Base-by-base conservation (phyloP, 2,888 invertebrate species). In the Drosophila merina region DNA sequence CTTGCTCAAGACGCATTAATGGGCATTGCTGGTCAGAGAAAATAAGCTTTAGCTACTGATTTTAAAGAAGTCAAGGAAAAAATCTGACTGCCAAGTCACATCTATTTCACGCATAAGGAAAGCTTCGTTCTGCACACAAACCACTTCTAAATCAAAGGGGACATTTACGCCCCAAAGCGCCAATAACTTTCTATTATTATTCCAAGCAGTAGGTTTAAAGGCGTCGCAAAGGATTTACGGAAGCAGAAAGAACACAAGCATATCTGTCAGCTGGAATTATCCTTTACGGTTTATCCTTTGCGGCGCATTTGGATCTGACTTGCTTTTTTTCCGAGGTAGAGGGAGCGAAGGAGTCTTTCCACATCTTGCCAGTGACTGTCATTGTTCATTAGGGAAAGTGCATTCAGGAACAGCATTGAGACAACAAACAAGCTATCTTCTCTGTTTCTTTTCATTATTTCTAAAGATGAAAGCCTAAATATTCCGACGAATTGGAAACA, bases 131-230 rank as follows among this genome's bases (percentile, higher is more conserved):
- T 42, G 7, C 9, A 3, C 44, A 25, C 9, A 20, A 44, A 44
- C 9, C 20, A 42, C 14, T 42, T 45, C 2, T 5, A 14, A 56
- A 48, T 33, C 12, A 26, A 14, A 25, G 31, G 12, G 10, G 48
- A 33, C 10, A 14, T 33, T 55, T 12, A n/a, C 55, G n/a, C 45
- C 56, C 50, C 67, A 51, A 40, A 66, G 67, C 67, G 56, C 56
- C 56, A 56, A 68, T 67, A 51, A 67, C 56, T 56, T 56, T 31
- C 10, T 28, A 66, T 48, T 67, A 48, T 51, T 51, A 56, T 67
- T 67, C 47, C 7, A 42, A 25, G 20, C 42, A 54, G 20, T 33
- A 12, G 47, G 47, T 20, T 62, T 42, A 40, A 10, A 30, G 14
- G 38, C 62, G 51, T 63, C 51, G 31, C 47, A 40, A 47, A 30